Conservation (phyloP, 2,797 vertebrate genomes). For the Carapus acus region DNA sequence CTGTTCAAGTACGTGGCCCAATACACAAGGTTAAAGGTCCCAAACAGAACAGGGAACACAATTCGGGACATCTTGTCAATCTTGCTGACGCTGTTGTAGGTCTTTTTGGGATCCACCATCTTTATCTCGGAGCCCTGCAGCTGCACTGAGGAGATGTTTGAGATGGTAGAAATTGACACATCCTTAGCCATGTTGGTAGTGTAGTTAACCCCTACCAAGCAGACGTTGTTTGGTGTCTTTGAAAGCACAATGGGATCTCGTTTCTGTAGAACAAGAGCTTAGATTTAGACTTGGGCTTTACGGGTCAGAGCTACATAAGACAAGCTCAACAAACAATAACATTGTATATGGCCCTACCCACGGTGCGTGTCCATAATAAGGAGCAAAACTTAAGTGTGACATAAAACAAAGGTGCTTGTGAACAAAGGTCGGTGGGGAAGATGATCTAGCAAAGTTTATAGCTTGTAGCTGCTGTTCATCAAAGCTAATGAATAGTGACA, state of each 20-base stretch:
- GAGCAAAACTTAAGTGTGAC: too few relatives aligned
- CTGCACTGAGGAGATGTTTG: constrained; percentile 71
- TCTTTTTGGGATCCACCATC: constrained; percentile 84
- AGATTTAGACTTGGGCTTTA: too few relatives aligned
- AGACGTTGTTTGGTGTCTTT: constrained; percentile 80
- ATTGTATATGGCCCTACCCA: too few relatives aligned
- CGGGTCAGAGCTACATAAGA: too few relatives aligned
- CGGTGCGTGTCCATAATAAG: too few relatives aligned
- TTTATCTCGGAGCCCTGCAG: constrained; percentile 76
- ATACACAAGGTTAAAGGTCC: constrained; percentile 91
- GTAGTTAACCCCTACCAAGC: constrained; percentile 76
- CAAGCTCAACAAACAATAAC: too few relatives aligned
- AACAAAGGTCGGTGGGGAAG: too few relatives aligned
- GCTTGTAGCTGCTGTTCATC: too few relatives aligned
- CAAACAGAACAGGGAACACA: constrained; percentile 87
- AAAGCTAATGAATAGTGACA: too few relatives aligned
- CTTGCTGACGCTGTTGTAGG: constrained; percentile 95
- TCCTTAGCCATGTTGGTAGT: constrained; percentile 85
- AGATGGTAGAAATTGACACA: constrained; percentile 76
- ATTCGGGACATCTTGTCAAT: constrained; percentile 94
- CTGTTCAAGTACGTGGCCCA: constrained; percentile 93
- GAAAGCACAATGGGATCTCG: constrained; percentile 80
- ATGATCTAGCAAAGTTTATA: too few relatives aligned
- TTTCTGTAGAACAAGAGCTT: constrained; percentile 68
- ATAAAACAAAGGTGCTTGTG: too few relatives aligned